phyloP scores from a whole-genome alignment of 2,113 vertebrate species.

The Antennarius striatus region DNA sequence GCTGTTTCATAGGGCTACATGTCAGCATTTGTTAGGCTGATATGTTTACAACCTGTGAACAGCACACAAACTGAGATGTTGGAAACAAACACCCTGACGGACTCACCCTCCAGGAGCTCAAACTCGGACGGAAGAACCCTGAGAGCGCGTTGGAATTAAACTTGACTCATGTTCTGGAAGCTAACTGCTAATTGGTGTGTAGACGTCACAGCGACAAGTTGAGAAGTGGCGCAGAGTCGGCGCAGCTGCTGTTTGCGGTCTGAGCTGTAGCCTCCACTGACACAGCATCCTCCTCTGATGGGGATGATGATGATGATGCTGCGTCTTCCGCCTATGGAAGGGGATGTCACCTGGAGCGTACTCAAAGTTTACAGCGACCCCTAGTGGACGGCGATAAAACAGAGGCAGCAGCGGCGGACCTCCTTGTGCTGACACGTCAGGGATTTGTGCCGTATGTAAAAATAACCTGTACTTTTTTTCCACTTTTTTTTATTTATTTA shows the following conservation, averaged over 20 bases:
- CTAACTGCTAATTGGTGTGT: neutral
- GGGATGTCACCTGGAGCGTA: neutral
- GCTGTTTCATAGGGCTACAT: neutral
- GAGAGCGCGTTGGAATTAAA: neutral
- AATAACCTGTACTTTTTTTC: too few species aligned
- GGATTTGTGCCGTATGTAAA: too few species aligned
- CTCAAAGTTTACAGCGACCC: slow-evolving; percentile 42
- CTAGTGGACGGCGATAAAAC: slow-evolving; percentile 23
- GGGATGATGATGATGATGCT: neutral
- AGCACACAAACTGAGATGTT: neutral
- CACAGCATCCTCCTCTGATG: slow-evolving; percentile 26
- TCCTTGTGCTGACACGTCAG: neutral
- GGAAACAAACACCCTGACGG: neutral
- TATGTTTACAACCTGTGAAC: neutral
- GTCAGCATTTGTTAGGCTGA: neutral
- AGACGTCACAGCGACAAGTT: slow-evolving; percentile 18
- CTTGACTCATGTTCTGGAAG: too few species aligned
- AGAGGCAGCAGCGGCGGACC: too few species aligned
- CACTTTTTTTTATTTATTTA: too few species aligned
- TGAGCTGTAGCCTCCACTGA: slow-evolving; percentile 33
- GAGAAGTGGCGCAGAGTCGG: neutral
- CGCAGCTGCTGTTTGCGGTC: neutral
- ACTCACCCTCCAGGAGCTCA: slow-evolving; percentile 47
- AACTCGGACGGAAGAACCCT: slow-evolving; percentile 19
- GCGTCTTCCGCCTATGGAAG: slow-evolving; percentile 17